Percentiles rank a stretch among this genome's conserved stretches.
Conservation (phyloP, 2,113 vertebrate species). For the Candoia aspera region DNA sequence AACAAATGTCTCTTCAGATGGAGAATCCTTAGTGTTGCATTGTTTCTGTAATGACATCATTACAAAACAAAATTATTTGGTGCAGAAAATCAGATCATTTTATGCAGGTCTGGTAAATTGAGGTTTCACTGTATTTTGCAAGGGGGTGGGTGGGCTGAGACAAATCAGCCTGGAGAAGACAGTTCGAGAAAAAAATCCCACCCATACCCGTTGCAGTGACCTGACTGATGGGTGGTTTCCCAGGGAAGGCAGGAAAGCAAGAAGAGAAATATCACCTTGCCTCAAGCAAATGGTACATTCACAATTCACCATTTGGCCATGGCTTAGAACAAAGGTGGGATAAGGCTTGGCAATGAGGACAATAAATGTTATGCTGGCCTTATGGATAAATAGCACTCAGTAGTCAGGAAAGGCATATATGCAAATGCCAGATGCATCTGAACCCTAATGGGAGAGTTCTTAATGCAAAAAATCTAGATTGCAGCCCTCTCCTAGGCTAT, state of each 20-base stretch:
- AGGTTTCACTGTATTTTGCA: neutral
- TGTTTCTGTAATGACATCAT: neutral
- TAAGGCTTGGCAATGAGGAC: neutral
- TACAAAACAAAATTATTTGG: neutral
- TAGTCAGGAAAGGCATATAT: neutral
- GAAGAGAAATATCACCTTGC: neutral
- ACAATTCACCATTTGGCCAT: neutral
- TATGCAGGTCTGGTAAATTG: neutral
- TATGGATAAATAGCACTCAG: neutral
- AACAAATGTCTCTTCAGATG: neutral
- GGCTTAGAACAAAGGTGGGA: neutral
- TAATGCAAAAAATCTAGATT: neutral
- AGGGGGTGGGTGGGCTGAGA: neutral
- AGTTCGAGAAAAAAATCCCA: neutral
- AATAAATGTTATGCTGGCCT: neutral
- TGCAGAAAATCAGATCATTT: neutral
- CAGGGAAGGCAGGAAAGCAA: neutral
- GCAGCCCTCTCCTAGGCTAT: neutral
- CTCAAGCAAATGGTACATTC: neutral
- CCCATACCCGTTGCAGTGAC: neutral
- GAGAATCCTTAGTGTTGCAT: neutral
- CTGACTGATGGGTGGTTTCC: neutral
- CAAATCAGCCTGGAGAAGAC: neutral
- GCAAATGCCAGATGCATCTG: neutral
- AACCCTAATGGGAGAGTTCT: neutral